Evolutionary conservation across 1,140 invertebrate species (phyloP).

Genomic region (Monomorium pharaonis): DNA sequence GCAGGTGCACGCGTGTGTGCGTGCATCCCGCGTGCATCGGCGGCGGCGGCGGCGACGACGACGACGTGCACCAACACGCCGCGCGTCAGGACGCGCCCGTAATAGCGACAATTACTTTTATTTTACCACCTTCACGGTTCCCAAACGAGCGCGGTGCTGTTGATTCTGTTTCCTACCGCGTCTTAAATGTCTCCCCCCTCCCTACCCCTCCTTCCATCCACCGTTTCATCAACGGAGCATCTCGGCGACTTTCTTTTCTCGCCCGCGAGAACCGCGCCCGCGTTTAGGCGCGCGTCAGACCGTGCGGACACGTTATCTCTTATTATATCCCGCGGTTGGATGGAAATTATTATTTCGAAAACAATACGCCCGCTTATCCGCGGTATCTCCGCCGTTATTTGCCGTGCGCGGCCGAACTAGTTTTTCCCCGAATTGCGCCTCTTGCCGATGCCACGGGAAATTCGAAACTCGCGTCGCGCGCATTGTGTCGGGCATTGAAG

Average conservation of each 20-base stretch:
- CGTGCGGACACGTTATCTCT: constrained; percentile 10
- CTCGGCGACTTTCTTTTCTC: constrained; percentile 63
- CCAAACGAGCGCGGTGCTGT: constrained; percentile 72
- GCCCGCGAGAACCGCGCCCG: background rate
- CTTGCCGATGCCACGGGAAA: constrained; percentile 31
- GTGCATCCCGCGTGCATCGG: constrained; percentile 57
- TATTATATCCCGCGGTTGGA: constrained; percentile 12
- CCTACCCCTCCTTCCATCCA: background rate
- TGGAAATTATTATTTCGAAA: constrained; percentile 43
- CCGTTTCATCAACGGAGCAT: background rate
- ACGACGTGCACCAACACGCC: constrained; percentile 56
- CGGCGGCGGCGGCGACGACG: too few species aligned
- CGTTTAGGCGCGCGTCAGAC: constrained; percentile 54
- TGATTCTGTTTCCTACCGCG: constrained; percentile 80
- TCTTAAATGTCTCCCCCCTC: constrained; percentile 57
- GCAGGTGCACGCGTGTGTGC: constrained; percentile 25
- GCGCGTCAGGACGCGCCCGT: constrained; percentile 65
- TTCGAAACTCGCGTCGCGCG: constrained; percentile 23
- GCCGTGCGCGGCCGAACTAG: background rate
- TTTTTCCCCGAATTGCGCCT: constrained; percentile 17
- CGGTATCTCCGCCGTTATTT: constrained; percentile 56
- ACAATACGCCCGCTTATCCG: constrained; percentile 66
- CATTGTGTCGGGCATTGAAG: constrained; percentile 16
- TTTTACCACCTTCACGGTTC: constrained; percentile 81
- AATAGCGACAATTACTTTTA: constrained; percentile 85